Percentiles rank a stretch among this genome's conserved stretches.
These are phyloP conservation scores for Physocephala rufipes DNA, from an alignment of 2,888 invertebrate genomes.

Conservation along the genomic window DNA sequence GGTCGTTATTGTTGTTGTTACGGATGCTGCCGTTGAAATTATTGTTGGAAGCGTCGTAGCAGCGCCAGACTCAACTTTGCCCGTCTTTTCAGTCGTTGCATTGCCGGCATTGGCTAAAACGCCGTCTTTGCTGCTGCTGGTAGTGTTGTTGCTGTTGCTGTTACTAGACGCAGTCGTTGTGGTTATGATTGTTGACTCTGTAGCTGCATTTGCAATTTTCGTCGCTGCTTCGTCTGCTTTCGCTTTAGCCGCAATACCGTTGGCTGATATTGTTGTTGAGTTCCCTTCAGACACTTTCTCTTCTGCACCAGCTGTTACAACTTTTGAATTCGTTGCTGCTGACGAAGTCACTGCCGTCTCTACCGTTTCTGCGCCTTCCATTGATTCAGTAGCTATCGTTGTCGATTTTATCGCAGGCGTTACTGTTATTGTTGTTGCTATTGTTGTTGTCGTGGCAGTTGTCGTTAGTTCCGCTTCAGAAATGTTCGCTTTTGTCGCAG, in stretches of 20 bases:
- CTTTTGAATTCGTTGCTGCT: conserved; percentile 19
- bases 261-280: conserved; percentile 45
- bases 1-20: conserved; percentile 32
- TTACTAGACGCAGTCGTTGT: conserved; percentile 17
- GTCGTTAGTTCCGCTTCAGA: conserved; percentile 44
- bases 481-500: conserved; percentile 38
- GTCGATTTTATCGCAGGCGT: conserved; percentile 57
- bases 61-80: conserved; percentile 14
- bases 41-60: conserved; percentile 38
- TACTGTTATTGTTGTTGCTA: conserved; percentile 42
- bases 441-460: conserved; percentile 45
- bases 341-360: conserved; percentile 45
- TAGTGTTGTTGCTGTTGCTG: conserved; percentile 31
- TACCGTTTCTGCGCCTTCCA: conserved; percentile 41
- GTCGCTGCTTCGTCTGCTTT: conserved; percentile 42
- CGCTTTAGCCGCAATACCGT: conserved; percentile 49
- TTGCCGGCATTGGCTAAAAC: neutral
- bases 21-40: conserved; percentile 36
- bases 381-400: conserved; percentile 46
- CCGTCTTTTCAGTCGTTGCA: conserved; percentile 44
- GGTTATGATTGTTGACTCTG: no score
- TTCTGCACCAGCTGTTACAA: conserved; percentile 40
- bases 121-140: conserved; percentile 25
- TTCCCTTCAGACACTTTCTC: conserved; percentile 44
- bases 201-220: conserved; percentile 22